Evolutionary conservation across 1,140 invertebrate species (phyloP).

Genomic region (Stegodyphus dumicola): DNA sequence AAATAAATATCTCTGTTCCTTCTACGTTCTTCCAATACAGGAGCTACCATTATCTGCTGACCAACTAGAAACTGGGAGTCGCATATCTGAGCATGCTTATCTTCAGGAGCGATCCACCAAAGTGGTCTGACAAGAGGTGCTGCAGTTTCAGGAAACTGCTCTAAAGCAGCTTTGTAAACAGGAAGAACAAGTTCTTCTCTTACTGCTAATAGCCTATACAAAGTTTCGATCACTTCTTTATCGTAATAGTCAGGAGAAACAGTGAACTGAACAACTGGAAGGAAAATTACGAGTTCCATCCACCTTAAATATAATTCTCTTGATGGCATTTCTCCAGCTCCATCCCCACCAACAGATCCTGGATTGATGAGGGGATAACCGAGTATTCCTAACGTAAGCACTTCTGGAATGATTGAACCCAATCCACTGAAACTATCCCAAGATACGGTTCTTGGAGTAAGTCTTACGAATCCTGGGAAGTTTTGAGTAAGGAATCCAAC

Average conservation of each 20-base stretch:
- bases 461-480: conserved; percentile 85
- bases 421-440: conserved; percentile 81
- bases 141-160: conserved; percentile 79
- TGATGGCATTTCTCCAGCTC: conserved; percentile 73
- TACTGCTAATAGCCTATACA: conserved; percentile 81
- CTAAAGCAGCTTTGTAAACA: conserved; percentile 69
- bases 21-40: conserved; percentile 79
- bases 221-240: conserved; percentile 81
- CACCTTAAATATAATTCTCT: conserved; percentile 92
- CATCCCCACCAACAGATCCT: conserved; percentile 90
- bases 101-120: conserved; percentile 90
- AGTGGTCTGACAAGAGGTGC: conserved; percentile 87
- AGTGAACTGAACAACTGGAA: conserved; percentile 92
- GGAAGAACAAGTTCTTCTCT: conserved; percentile 64
- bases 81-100: conserved; percentile 81
- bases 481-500: conserved; percentile 83
- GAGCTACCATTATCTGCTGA: conserved; percentile 90
- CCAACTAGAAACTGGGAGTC: conserved; percentile 92
- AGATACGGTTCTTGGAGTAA: conserved; percentile 86
- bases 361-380: conserved; percentile 94
- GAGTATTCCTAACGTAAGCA: conserved; percentile 84
- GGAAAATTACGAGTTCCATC: conserved; percentile 91
- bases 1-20: conserved; percentile 82
- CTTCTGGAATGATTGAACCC: conserved; percentile 84
- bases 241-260: conserved; percentile 87